These are phyloP conservation scores for Baccha elongata DNA, from an alignment of 2,888 invertebrate species.

Conservation along the genomic window DNA sequence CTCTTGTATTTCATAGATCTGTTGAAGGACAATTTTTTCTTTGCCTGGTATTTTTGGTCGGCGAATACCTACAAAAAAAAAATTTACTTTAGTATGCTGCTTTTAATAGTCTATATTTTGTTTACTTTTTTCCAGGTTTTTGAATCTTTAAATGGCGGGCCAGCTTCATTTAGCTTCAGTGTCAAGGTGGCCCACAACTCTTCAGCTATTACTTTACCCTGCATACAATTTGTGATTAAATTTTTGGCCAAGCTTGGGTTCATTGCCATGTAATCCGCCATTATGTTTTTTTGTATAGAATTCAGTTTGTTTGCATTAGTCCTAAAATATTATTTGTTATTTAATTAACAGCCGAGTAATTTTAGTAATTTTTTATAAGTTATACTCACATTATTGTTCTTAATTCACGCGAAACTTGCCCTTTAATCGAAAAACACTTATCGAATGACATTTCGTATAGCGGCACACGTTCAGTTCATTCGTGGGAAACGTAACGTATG, in stretches of 20 bases:
- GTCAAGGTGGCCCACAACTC: background rate
- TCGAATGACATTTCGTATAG: conserved; percentile 21
- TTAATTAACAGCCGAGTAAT: background rate
- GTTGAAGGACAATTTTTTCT: conserved; percentile 17
- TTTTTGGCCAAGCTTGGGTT: conserved; percentile 7
- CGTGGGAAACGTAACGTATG: background rate
- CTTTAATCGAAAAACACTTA: background rate
- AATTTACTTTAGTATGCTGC: background rate
- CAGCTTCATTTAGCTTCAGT: background rate
- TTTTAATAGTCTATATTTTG: background rate
- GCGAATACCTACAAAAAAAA: conserved; percentile 3
- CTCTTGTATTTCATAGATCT: background rate
- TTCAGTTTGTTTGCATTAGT: conserved; percentile 1
- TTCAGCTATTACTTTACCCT: background rate
- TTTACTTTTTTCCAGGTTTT: conserved; percentile 5
- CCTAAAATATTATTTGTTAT: background rate
- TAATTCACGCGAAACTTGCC: too few species aligned
- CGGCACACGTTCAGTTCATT: conserved; percentile 7
- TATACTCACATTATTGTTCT: background rate
- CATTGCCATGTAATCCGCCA: conserved; percentile 11
- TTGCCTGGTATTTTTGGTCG: conserved; percentile 20
- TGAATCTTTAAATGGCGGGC: conserved; percentile 9
- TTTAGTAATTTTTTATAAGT: background rate
- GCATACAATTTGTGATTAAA: background rate
- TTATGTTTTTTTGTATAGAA: background rate